Percentiles rank a stretch among this genome's conserved stretches.
Evolutionary conservation across 2,888 invertebrate genomes (phyloP).

Genomic region (Acanthosoma haemorrhoidale): DNA sequence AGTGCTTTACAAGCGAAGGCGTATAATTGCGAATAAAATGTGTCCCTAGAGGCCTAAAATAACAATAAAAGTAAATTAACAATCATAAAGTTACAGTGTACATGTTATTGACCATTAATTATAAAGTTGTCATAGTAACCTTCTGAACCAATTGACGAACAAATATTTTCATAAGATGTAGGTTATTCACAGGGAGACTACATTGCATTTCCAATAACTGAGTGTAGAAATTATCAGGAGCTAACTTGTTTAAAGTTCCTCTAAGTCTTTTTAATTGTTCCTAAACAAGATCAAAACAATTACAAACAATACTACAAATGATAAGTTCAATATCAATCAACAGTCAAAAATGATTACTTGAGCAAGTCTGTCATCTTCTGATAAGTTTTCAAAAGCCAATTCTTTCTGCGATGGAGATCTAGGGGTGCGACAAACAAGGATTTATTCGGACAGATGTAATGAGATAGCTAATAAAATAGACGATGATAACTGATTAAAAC

Average conservation of each 20-base stretch:
- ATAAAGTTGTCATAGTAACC: neutral
- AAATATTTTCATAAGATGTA: constrained; percentile 32
- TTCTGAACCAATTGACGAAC: constrained; percentile 34
- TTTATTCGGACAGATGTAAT: neutral
- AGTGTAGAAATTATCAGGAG: constrained; percentile 36
- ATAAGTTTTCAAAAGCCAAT: constrained; percentile 34
- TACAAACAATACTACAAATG: neutral
- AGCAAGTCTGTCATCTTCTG: constrained; percentile 34
- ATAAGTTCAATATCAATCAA: neutral
- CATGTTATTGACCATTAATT: neutral
- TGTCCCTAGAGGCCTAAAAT: constrained; percentile 34
- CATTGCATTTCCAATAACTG: constrained; percentile 36
- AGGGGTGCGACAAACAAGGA: neutral
- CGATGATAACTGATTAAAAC: neutral
- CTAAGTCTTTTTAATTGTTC: constrained; percentile 32
- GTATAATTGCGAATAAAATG: constrained; percentile 29
- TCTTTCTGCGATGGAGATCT: constrained; percentile 7
- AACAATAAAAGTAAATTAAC: neutral
- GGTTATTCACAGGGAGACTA: constrained; percentile 27
- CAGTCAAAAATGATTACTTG: constrained; percentile 21
- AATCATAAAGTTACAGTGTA: neutral
- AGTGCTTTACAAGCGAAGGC: constrained; percentile 35
- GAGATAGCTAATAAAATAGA: neutral
- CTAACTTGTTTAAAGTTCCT: constrained; percentile 35
- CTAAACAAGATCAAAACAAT: constrained; percentile 11